Base-by-base conservation (phyloP, 2,797 vertebrate species). In the Rhinophrynus dorsalis region DNA sequence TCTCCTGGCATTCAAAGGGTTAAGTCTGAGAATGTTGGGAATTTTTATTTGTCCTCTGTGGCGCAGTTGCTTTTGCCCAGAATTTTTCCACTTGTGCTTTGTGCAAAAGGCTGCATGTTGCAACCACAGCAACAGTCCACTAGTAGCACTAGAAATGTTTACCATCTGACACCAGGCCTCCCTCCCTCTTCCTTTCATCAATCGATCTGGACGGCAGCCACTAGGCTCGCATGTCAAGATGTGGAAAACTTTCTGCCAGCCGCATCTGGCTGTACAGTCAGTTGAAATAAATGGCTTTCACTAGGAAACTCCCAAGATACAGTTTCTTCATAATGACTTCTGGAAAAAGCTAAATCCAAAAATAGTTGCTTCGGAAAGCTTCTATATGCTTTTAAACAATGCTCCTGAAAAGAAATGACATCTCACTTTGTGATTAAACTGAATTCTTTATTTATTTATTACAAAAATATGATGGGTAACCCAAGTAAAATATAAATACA, bases 181-280 rank as follows among this genome's bases (percentile, higher is more conserved):
- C 47, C 67, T 27, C 57, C 63, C 32, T 17, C 29, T 44, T 26
- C 15, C 8, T 0, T 66, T 55, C 66, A 59, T 75, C 40, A 47
- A 76, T 57, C 0, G 0, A 35, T 57, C 79, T 79, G 72, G 75
- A 73, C 42, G 55, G 65, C 5, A 0, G 81, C 78, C 66, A 59
- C 35, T 9, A 65, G 73, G 51, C 32, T 83, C 4, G 0, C 3
- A 27, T 79, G 75, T 77, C 74, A 71, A 7, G 52, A 0, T 4
- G 37, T 72, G 74, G 72, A 37, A 79, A 81, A 65, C 18, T 4
- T 51, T 69, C 70, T 75, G 33, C 44, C 59, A 58, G 74, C 47
- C 72, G 20, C 20, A 9, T 58, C 69, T 60, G 75, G 32, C 52
- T 58, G 2, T 35, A 65, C 60, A 72, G 15, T 58, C 68, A 9